Conservation (phyloP, 2,797 vertebrate genomes). For the Lepilemur ruficaudatus region DNA sequence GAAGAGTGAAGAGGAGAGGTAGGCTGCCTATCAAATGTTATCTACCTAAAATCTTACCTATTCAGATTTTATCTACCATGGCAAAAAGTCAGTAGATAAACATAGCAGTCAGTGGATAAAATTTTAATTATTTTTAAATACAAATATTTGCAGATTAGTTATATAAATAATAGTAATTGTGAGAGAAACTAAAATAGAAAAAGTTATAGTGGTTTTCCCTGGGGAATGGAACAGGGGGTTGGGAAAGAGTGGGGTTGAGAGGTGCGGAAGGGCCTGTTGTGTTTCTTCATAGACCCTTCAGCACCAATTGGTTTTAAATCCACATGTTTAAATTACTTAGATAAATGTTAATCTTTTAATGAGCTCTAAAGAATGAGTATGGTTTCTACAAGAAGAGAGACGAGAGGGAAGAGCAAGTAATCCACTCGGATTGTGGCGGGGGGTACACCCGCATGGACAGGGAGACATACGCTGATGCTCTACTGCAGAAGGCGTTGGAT, state of each 20-base stretch:
- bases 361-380: not conserved
- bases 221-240: not conserved
- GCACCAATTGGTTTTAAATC: not conserved
- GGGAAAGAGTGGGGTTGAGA: not conserved
- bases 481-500: not conserved
- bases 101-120: not conserved
- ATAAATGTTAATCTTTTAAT: constrained; percentile 5
- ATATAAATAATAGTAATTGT: not conserved
- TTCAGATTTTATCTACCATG: not conserved
- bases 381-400: not conserved
- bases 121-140: not conserved
- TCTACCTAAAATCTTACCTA: not conserved
- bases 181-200: not conserved
- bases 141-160: not conserved
- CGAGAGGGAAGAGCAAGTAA: not conserved
- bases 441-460: not conserved
- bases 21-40: not conserved
- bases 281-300: not conserved
- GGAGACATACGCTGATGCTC: not conserved
- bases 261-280: too few species aligned
- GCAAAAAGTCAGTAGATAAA: not conserved
- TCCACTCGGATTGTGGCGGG: not conserved
- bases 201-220: not conserved
- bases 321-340: not conserved
- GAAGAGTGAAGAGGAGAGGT: not conserved